Conservation (phyloP, 2,797 vertebrate genomes). For the Lutjanus argentimaculatus region DNA sequence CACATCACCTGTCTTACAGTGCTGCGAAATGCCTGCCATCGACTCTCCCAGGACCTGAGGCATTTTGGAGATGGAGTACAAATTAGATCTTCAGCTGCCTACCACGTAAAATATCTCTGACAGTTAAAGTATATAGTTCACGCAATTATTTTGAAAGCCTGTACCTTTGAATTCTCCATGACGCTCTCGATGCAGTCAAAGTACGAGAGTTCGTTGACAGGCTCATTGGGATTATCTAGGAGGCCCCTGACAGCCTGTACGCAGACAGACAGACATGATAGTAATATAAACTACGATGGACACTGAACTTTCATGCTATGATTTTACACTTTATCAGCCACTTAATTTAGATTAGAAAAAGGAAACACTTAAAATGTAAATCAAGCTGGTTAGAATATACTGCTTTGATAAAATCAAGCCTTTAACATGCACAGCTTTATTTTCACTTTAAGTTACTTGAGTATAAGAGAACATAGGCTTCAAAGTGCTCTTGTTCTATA, state of each 20-base stretch:
- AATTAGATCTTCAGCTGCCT: constrained; percentile 37
- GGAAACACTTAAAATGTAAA: constrained; percentile 40
- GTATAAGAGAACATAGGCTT: constrained; percentile 3
- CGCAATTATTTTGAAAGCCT: constrained; percentile 29
- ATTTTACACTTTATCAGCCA: constrained; percentile 38
- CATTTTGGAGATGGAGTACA: constrained; percentile 23
- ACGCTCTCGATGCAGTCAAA: constrained; percentile 99
- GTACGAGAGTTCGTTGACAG: constrained; percentile 97
- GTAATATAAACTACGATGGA: constrained; percentile 15
- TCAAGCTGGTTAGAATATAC: constrained; percentile 28
- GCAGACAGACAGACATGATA: constrained; percentile 34
- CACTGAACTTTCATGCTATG: constrained; percentile 19
- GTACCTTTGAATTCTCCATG: constrained; percentile 99
- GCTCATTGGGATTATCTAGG: constrained; percentile 96
- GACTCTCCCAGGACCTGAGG: constrained; percentile 95
- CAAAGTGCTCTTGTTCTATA: constrained; percentile 26
- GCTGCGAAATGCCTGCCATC: constrained; percentile 98
- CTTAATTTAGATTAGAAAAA: constrained; percentile 33
- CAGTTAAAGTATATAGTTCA: constrained; percentile 20
- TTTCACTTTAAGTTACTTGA: constrained; percentile 21
- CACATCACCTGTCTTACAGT: constrained; percentile 96
- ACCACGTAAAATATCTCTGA: constrained; percentile 26
- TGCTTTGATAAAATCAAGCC: constrained; percentile 19
- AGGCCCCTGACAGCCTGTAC: constrained; percentile 95
- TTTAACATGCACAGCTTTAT: constrained; percentile 22